phyloP scores from a whole-genome alignment of 2,888 invertebrate genomes.

The Lydus trimaculatus region DNA sequence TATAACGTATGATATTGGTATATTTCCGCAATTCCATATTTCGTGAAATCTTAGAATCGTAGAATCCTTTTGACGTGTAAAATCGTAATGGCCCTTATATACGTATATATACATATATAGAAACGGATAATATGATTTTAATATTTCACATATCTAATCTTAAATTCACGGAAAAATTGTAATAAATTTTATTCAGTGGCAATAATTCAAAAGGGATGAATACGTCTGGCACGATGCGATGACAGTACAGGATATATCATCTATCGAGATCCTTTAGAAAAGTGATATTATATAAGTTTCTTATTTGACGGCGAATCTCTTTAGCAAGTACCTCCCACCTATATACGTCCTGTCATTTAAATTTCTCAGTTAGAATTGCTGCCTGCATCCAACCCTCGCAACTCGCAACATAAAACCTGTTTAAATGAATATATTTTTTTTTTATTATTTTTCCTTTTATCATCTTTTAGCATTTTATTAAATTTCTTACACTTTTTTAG shows the following conservation, averaged over 20 bases:
- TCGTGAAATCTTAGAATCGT: neutral
- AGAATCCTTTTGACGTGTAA: conserved; percentile 14
- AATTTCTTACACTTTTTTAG: neutral
- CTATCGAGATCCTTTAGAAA: conserved; percentile 56
- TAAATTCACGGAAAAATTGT: conserved; percentile 56
- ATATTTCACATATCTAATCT: conserved; percentile 58
- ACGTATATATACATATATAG: conserved; percentile 13
- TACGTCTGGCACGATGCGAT: conserved; percentile 55
- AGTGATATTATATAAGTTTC: conserved; percentile 52
- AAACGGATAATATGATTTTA: conserved; percentile 53
- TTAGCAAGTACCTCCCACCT: conserved; percentile 6
- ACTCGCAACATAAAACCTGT: neutral
- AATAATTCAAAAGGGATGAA: conserved; percentile 60
- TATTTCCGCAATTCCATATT: neutral
- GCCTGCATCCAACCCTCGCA: neutral
- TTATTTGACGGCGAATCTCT: conserved; percentile 34
- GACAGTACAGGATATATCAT: conserved; percentile 59
- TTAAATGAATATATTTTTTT: neutral
- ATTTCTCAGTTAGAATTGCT: neutral
- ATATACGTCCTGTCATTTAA: neutral
- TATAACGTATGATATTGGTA: neutral
- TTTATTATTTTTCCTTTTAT: neutral
- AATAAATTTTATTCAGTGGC: conserved; percentile 56
- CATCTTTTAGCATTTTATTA: neutral
- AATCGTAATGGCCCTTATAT: neutral